phyloP scores from a whole-genome alignment of 2,113 vertebrate genomes.

The Cyrtonyx montezumae region DNA sequence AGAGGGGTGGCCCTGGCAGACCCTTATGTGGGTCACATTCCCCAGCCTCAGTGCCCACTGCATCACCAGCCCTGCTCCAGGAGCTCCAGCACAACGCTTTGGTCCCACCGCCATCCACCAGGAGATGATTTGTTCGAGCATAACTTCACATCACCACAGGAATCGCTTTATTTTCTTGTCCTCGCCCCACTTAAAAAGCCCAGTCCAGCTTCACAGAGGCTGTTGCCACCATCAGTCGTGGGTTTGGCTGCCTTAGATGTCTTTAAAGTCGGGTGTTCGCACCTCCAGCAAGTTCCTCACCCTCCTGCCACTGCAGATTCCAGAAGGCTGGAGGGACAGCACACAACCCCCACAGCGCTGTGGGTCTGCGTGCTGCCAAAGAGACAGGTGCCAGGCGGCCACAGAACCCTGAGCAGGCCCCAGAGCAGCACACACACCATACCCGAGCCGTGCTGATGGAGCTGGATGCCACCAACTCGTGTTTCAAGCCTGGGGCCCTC shows the following conservation, averaged over 20 bases:
- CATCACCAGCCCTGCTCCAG: not conserved
- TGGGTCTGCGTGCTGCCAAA: not conserved
- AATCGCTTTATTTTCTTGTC: not conserved
- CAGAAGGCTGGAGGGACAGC: not conserved
- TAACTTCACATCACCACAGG: not conserved
- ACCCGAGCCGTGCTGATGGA: not conserved
- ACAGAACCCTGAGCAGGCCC: accelerated
- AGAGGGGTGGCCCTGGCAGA: not conserved
- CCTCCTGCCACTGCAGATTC: not conserved
- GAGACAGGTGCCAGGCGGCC: not conserved
- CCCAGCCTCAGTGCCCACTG: not conserved
- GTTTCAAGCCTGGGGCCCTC: not conserved
- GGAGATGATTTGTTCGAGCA: not conserved
- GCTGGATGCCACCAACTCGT: not conserved
- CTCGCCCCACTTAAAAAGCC: not conserved
- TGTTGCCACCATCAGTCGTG: accelerated
- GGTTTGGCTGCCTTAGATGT: not conserved
- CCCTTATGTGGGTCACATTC: not conserved
- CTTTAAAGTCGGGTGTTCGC: not conserved
- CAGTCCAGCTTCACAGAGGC: not conserved
- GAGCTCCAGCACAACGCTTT: not conserved
- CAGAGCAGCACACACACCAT: accelerated
- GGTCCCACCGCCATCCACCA: not conserved
- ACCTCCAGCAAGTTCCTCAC: not conserved
- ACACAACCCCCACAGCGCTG: not conserved